Evolutionary conservation across 1,140 invertebrate species (phyloP).

Genomic region (Sarcophaga peregrina): DNA sequence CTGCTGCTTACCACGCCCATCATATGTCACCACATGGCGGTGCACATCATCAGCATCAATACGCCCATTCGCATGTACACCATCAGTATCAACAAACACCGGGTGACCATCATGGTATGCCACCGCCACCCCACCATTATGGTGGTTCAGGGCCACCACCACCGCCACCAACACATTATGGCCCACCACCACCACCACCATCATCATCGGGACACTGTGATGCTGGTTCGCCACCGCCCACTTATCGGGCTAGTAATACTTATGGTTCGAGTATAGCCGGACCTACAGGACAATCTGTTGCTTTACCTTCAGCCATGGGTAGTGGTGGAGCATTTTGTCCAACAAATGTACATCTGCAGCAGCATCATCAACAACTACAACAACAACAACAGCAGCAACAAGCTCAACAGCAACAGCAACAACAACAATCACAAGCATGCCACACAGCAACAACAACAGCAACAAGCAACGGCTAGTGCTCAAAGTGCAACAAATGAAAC

Average conservation of each 20-base stretch:
- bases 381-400: slow-evolving; percentile 47
- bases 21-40: slow-evolving; percentile 51
- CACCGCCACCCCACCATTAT: slow-evolving; percentile 46
- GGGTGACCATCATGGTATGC: slow-evolving; percentile 53
- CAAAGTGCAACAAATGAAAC: slow-evolving; percentile 52
- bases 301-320: slow-evolving; percentile 50
- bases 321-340: slow-evolving; percentile 61
- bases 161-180: slow-evolving; percentile 45
- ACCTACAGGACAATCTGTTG: slow-evolving; percentile 2
- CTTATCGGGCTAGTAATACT: slow-evolving; percentile 56
- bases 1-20: slow-evolving; percentile 56
- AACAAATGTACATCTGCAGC: slow-evolving; percentile 59
- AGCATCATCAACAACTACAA: slow-evolving; percentile 55
- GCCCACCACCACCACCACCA: slow-evolving; percentile 48
- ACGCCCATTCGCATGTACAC: slow-evolving; percentile 52
- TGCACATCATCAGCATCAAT: slow-evolving; percentile 55
- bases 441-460: slow-evolving; percentile 46
- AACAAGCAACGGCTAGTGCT: slow-evolving; percentile 43
- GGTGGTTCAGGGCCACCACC: slow-evolving; percentile 48
- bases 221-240: slow-evolving; percentile 61
- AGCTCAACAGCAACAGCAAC: slow-evolving; percentile 41
- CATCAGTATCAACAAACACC: slow-evolving; percentile 56
- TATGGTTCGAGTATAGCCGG: slow-evolving; percentile 45
- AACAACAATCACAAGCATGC: slow-evolving; percentile 43
- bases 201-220: slow-evolving; percentile 58